Base-by-base conservation (phyloP, 2,113 vertebrate genomes). In the Poecile atricapillus region DNA sequence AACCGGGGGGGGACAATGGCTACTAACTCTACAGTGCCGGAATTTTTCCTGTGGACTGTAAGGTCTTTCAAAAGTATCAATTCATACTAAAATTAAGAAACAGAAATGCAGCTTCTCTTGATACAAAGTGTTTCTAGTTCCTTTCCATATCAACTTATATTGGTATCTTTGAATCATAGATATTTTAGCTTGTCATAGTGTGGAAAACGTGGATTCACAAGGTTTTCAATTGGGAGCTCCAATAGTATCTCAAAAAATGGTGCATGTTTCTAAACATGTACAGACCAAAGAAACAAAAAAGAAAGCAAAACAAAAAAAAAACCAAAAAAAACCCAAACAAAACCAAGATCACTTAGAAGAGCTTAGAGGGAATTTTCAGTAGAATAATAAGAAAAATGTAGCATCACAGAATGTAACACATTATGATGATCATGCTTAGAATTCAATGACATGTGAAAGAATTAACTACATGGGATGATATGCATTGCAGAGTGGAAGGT, bases 361-460 rank as follows among this genome's bases (percentile, higher is more conserved):
- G 1, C 3, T 7, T 33, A 35, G 3, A 13, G 5, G n/a, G 2
- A 1, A 4, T 76, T 39, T 79, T 65, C 31, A 41, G 19, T 25
- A 44, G 5, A 79, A 64, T 56, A 76, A 35, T 2, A 1, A 31
- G 31, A 13, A 49, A 83, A 83, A n/a, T 33, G 15, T 63, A 60
- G 3, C 9, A n/a, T 60, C 7, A 13, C 23, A 11, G 10, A 81
- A 80, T 6, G 24, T 11, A 74, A 15, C 6, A 53, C 6, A 37
- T 23, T 31, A 50, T 59, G 5, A 21, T 44, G 4, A 50, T 39
- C 33, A 5, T 28, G 4, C 33, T 75, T 64, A 64, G n/a, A 59
- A 65, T 55, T 46, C 33, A 25, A 15, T 63, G 33, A 25, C 4
- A 5, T 43, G 23, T 37, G 9, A 59, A 52, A 76, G 18, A 55